Evolutionary conservation across 2,888 invertebrate species (phyloP).

Genomic region (Acanthosoma haemorrhoidale): DNA sequence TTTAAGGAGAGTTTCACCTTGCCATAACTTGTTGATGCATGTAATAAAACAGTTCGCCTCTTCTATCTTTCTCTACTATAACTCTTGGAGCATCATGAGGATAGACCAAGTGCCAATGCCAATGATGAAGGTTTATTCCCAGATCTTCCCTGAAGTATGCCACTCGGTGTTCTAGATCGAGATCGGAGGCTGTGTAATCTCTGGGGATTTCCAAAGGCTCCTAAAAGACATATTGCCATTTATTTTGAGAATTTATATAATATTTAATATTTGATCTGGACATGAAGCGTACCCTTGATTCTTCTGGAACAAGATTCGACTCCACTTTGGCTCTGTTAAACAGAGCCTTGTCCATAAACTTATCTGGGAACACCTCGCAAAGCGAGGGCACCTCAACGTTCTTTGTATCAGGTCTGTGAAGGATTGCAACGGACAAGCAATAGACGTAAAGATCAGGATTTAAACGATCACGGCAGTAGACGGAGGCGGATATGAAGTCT

Average conservation of each 20-base stretch:
- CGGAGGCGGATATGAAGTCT: conserved; percentile 64
- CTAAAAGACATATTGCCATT: too few species aligned
- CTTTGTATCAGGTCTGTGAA: conserved; percentile 67
- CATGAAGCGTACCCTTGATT: conserved; percentile 25
- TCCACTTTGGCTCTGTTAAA: conserved; percentile 65
- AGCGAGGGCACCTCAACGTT: conserved; percentile 66
- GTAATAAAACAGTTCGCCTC: conserved; percentile 74
- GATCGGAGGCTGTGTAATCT: conserved; percentile 68
- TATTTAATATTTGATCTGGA: too few species aligned
- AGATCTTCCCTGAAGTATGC: conserved; percentile 83
- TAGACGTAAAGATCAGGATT: conserved; percentile 80
- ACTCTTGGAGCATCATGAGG: conserved; percentile 61
- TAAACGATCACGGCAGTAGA: conserved; percentile 64
- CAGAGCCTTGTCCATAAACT: conserved; percentile 69
- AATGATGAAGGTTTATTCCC: conserved; percentile 80
- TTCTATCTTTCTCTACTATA: conserved; percentile 67
- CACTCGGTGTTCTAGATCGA: conserved; percentile 71
- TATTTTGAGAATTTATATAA: too few species aligned
- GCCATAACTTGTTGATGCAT: conserved; percentile 69
- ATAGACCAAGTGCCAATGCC: conserved; percentile 89
- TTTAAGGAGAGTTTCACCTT: conserved; percentile 48
- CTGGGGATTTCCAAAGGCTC: conserved; percentile 62
- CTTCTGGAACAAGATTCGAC: conserved; percentile 51
- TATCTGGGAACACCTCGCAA: conserved; percentile 73
- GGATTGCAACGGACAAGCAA: conserved; percentile 66